Conservation (phyloP, 1,140 invertebrate genomes). For the Cydia strobilella region DNA sequence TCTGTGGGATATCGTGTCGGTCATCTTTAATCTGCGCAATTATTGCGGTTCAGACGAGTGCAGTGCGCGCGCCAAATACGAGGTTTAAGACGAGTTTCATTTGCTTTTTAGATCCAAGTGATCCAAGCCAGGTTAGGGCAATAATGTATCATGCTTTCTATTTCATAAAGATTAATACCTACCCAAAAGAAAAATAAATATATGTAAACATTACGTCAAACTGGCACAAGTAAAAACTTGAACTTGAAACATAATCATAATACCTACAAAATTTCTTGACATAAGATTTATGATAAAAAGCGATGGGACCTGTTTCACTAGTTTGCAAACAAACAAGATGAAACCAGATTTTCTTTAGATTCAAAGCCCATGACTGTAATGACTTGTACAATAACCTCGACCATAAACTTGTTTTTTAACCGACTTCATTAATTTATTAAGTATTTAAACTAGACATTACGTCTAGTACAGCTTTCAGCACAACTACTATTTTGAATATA, state of each 20-base stretch:
- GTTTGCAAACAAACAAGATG: slow-evolving; percentile 25
- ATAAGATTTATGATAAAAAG: background rate
- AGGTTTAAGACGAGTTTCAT: background rate
- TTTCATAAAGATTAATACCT: no score
- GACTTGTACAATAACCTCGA: background rate
- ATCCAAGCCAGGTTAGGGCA: no score
- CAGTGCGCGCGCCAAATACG: background rate
- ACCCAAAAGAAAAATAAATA: no score
- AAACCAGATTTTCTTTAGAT: slow-evolving; percentile 13
- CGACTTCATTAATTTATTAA: background rate
- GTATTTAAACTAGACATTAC: background rate
- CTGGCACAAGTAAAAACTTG: background rate
- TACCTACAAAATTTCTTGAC: background rate
- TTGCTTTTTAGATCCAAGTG: no score
- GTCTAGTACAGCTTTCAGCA: no score
- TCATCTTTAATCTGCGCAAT: slow-evolving; percentile 6
- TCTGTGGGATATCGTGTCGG: slow-evolving; percentile 13
- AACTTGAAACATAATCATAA: background rate
- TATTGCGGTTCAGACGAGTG: slow-evolving; percentile 13
- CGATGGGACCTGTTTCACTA: slow-evolving; percentile 7
- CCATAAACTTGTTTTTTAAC: background rate
- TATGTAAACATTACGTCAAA: background rate
- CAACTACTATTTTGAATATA: no score
- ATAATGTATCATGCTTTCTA: no score
- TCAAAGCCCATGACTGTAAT: background rate